Percentiles rank a stretch among this genome's conserved stretches.
phyloP scores from a whole-genome alignment of 2,797 vertebrate genomes.

The Capromys pilorides region DNA sequence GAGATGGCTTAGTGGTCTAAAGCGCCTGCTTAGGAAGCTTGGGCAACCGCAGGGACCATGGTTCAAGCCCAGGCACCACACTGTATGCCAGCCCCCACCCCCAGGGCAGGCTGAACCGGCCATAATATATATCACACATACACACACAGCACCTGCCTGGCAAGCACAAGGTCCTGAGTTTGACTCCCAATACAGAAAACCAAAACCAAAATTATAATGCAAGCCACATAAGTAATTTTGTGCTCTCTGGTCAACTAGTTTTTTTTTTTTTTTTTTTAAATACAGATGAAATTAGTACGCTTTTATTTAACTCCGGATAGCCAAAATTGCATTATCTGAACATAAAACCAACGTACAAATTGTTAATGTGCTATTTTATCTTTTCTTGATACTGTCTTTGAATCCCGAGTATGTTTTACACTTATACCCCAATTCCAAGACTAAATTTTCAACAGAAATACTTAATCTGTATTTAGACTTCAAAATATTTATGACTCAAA shows the following conservation, averaged over 20 bases:
- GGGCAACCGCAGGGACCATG: too few relatives aligned
- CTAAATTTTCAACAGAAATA: slow-evolving; percentile 36
- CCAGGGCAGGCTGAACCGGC: too few relatives aligned
- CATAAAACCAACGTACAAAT: not conserved
- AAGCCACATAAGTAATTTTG: not conserved
- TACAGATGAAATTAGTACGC: not conserved
- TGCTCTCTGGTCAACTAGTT: not conserved
- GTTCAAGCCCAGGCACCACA: too few relatives aligned
- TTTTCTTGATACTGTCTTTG: not conserved
- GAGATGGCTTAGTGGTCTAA: too few relatives aligned
- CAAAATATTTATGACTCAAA: slow-evolving; percentile 19
- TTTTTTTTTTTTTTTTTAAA: not conserved
- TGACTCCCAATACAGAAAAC: too few relatives aligned
- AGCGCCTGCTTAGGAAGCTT: too few relatives aligned
- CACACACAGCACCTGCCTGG: too few relatives aligned
- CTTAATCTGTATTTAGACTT: not conserved
- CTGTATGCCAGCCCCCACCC: too few relatives aligned
- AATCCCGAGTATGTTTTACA: not conserved
- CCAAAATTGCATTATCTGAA: not conserved
- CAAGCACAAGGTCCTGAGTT: too few relatives aligned
- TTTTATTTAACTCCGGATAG: not conserved
- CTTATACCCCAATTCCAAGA: not conserved
- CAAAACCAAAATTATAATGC: not conserved
- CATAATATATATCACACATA: too few relatives aligned
- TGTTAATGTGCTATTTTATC: not conserved